Conservation (phyloP, 2,888 invertebrate species). For the Nebria salina region DNA sequence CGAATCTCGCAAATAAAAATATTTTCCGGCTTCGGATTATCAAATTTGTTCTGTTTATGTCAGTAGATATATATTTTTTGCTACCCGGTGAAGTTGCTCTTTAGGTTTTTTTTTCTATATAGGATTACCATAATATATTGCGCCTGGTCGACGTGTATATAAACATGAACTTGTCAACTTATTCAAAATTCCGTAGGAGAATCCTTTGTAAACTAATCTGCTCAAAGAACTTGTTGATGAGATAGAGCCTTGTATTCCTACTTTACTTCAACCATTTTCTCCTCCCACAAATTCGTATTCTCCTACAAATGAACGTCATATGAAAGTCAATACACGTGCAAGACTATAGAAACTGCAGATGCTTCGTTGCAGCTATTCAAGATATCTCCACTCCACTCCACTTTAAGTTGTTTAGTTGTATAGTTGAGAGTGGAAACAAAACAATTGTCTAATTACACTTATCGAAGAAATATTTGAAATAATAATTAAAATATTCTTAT, state of each 20-base stretch:
- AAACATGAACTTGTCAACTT: constrained; percentile 40
- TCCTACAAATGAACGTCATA: neutral
- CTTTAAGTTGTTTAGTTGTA: neutral
- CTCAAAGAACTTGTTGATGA: constrained; percentile 34
- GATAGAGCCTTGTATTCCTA: constrained; percentile 15
- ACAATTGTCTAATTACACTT: neutral
- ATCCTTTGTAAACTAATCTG: constrained; percentile 40
- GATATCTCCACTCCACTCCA: neutral
- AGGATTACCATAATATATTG: neutral
- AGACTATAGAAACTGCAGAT: neutral
- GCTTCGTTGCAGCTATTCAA: neutral
- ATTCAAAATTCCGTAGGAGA: constrained; percentile 37
- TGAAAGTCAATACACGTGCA: neutral
- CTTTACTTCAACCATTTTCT: neutral
- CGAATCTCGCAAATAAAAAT: too few relatives aligned
- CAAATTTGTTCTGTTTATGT: too few relatives aligned
- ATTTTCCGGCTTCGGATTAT: too few relatives aligned
- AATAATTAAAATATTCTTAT: too few relatives aligned
- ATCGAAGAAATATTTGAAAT: neutral
- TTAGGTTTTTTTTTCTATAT: neutral
- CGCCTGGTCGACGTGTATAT: constrained; percentile 19
- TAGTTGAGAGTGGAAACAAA: neutral
- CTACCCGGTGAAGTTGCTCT: too few relatives aligned
- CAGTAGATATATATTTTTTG: too few relatives aligned
- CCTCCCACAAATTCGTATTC: neutral